Percentiles rank a stretch among this genome's conserved stretches.
Conservation (phyloP, 2,797 vertebrate species). For the Mus minutoides region DNA sequence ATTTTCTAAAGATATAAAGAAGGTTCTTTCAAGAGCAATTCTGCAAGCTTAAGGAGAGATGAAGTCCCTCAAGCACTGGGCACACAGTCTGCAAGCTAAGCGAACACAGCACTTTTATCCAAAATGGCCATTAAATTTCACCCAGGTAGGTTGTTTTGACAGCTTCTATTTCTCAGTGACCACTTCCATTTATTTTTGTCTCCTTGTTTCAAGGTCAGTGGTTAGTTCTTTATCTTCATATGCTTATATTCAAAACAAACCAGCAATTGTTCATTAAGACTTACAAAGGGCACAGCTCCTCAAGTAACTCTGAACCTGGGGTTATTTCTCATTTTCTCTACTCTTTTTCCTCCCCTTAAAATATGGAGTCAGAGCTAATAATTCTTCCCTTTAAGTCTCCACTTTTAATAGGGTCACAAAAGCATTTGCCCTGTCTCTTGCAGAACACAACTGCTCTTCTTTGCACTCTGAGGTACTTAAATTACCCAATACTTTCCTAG, state of each 20-base stretch:
- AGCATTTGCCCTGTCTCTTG: constrained; percentile 31
- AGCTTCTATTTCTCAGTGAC: constrained; percentile 71
- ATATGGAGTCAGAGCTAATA: constrained; percentile 60
- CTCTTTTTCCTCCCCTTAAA: constrained; percentile 45
- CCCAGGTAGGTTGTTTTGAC: constrained; percentile 63
- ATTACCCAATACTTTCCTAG: constrained; percentile 35
- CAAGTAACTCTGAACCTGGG: constrained; percentile 68
- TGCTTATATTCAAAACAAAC: constrained; percentile 44
- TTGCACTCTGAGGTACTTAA: constrained; percentile 14
- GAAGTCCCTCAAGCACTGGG: constrained; percentile 13
- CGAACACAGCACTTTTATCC: constrained; percentile 64
- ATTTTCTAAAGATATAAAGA: constrained; percentile 64
- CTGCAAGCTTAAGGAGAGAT: constrained; percentile 42
- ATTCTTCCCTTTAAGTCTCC: constrained; percentile 68
- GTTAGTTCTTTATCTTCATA: constrained; percentile 70
- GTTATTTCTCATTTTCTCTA: constrained; percentile 60
- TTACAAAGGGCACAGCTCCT: constrained; percentile 67
- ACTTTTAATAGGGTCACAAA: constrained; percentile 69
- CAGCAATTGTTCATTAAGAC: constrained; percentile 54
- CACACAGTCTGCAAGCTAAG: constrained; percentile 53
- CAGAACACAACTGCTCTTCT: constrained; percentile 58
- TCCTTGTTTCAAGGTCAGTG: constrained; percentile 72
- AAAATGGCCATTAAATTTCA: constrained; percentile 65
- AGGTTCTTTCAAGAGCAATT: constrained; percentile 63
- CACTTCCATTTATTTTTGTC: constrained; percentile 50